A percentile compares a stretch with the other conserved stretches of the same genome.
These are phyloP conservation scores for Agriotes lineatus DNA, from an alignment of 2,888 invertebrate genomes.

Conservation along the genomic window DNA sequence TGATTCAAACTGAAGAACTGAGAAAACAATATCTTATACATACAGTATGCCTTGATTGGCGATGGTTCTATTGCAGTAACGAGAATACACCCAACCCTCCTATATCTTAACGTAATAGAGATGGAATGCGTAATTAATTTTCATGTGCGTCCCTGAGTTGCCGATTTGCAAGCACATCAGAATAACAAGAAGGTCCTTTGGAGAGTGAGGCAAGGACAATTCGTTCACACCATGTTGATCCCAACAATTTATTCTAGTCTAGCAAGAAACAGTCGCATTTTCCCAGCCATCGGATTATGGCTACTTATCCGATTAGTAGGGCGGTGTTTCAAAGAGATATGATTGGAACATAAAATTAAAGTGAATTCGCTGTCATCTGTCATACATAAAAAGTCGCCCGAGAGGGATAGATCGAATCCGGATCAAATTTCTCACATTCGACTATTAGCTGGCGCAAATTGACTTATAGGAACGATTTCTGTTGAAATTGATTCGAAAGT, in stretches of 20 bases:
- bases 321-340: slow-evolving; percentile 15
- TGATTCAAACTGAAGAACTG: too few relatives aligned
- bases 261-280: slow-evolving; percentile 3
- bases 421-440: neutral
- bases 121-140: neutral
- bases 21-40: too few relatives aligned
- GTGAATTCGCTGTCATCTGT: slow-evolving; percentile 11
- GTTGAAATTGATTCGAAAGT: neutral
- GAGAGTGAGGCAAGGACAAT: neutral
- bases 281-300: slow-evolving; percentile 8
- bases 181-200: neutral
- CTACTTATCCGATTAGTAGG: slow-evolving; percentile 11
- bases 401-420: slow-evolving; percentile 10
- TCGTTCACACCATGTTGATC: slow-evolving; percentile 1
- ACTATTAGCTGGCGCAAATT: neutral
- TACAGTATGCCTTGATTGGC: too few relatives aligned
- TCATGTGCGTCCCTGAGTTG: neutral
- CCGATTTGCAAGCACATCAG: neutral
- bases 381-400: slow-evolving; percentile 6
- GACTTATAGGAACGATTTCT: too few relatives aligned
- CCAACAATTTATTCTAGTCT: slow-evolving; percentile 6
- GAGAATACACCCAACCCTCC: too few relatives aligned
- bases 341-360: slow-evolving; percentile 12
- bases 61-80: too few relatives aligned
- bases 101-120: neutral